These are phyloP conservation scores for Furcifer pardalis DNA, from an alignment of 2,797 vertebrate species.

Conservation along the genomic window DNA sequence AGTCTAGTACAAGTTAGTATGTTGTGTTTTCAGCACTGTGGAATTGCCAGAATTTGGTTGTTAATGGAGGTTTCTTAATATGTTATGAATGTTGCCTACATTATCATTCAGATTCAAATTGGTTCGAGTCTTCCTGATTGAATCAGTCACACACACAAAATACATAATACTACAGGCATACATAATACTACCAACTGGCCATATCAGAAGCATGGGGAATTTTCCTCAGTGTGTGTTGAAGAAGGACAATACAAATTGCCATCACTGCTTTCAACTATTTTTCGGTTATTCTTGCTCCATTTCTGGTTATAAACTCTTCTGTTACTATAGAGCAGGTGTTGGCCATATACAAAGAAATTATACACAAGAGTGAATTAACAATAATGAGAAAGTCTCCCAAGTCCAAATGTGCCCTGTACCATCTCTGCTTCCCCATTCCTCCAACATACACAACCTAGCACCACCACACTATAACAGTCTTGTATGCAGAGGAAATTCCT, in stretches of 20 bases:
- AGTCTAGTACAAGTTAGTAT: conserved; percentile 60
- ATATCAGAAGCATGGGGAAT: not conserved
- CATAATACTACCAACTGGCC: not conserved
- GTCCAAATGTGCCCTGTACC: too few relatives aligned
- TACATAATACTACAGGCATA: not conserved
- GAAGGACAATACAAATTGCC: not conserved
- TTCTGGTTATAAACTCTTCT: conserved; percentile 12
- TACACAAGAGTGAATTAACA: too few relatives aligned
- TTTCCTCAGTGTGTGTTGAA: not conserved
- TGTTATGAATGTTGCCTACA: conserved; percentile 40
- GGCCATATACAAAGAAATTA: not conserved
- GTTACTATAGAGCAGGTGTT: not conserved
- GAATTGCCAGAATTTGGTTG: conserved; percentile 53
- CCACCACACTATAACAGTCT: too few relatives aligned
- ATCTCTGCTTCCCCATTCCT: not conserved
- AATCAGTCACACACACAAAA: not conserved
- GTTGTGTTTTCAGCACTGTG: conserved; percentile 54
- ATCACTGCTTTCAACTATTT: not conserved
- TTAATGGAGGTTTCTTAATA: conserved; percentile 37
- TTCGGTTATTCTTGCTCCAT: not conserved
- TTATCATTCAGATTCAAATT: conserved; percentile 26
- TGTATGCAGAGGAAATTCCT: conserved; percentile 26
- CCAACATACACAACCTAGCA: too few relatives aligned
- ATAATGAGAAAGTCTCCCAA: too few relatives aligned
- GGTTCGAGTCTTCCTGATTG: conserved; percentile 8